Evolutionary conservation across 2,113 vertebrate species (phyloP).

Genomic region (Lathamus discolor): DNA sequence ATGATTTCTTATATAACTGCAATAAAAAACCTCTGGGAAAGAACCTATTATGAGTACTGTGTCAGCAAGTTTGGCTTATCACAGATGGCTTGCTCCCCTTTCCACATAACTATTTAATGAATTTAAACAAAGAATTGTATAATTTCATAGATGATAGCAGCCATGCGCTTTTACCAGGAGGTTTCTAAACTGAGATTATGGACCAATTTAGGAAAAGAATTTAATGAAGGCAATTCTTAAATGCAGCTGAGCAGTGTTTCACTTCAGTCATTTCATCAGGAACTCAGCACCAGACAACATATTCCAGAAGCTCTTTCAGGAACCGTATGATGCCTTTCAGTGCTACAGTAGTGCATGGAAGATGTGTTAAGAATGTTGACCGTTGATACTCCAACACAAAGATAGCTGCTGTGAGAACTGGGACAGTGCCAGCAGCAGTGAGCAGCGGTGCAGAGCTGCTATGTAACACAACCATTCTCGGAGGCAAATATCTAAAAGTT

Average conservation of each 20-base stretch:
- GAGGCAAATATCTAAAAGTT: neutral
- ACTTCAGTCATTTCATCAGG: neutral
- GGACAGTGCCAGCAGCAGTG: neutral
- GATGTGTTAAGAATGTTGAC: neutral
- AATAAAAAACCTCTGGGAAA: slow-evolving; percentile 67
- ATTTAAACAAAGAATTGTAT: slow-evolving; percentile 41
- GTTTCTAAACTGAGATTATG: slow-evolving; percentile 41
- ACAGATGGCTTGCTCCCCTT: slow-evolving; percentile 23
- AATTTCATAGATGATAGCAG: neutral
- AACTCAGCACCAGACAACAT: neutral
- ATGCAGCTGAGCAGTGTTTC: neutral
- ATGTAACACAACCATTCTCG: rapidly evolving
- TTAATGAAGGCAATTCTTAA: slow-evolving; percentile 40
- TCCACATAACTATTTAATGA: slow-evolving; percentile 44
- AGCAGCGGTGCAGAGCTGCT: neutral
- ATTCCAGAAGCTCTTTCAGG: neutral
- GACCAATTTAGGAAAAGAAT: neutral
- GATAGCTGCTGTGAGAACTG: neutral
- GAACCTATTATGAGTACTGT: slow-evolving; percentile 9
- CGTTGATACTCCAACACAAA: neutral
- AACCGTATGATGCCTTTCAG: neutral
- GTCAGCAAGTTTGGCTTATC: slow-evolving; percentile 65
- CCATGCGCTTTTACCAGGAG: neutral
- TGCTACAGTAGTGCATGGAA: neutral
- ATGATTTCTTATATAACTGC: slow-evolving; percentile 58